Evolutionary conservation across 2,797 vertebrate genomes (phyloP).

Genomic region (Hybognathus amarus): DNA sequence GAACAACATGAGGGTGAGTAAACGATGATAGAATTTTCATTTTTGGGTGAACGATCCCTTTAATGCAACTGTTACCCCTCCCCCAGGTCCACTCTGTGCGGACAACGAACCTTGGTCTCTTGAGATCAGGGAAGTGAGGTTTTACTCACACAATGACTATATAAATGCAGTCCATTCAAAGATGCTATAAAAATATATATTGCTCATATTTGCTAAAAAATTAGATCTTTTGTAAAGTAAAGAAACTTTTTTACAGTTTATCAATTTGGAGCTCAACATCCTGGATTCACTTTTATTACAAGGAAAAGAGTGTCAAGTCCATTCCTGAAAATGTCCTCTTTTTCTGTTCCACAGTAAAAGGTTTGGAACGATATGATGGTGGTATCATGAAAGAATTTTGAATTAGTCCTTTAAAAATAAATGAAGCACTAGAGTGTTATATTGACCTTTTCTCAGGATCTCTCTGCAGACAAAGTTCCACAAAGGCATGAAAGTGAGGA

Average conservation of each 20-base stretch:
- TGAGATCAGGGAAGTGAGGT: too few species aligned
- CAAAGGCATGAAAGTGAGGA: constrained; percentile 90
- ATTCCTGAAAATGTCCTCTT: neutral
- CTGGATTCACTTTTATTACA: neutral
- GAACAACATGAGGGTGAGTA: too few species aligned
- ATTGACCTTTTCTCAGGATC: constrained; percentile 88
- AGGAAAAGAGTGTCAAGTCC: neutral
- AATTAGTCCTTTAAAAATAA: neutral
- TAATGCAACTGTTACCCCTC: too few species aligned
- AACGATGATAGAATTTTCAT: too few species aligned
- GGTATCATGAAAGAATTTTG: neutral
- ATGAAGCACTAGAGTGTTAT: neutral
- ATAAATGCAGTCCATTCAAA: too few species aligned
- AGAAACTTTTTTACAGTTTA: neutral
- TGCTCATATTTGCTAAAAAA: neutral
- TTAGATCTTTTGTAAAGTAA: neutral
- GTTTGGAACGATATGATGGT: neutral
- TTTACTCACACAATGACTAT: too few species aligned
- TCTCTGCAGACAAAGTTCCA: constrained; percentile 95
- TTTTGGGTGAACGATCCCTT: too few species aligned
- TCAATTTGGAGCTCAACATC: neutral
- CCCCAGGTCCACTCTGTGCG: too few species aligned
- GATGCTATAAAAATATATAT: too few species aligned
- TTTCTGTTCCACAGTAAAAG: neutral
- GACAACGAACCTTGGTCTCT: too few species aligned